Conservation (phyloP, 2,888 invertebrate species). For the Gymnocheta viridis region DNA sequence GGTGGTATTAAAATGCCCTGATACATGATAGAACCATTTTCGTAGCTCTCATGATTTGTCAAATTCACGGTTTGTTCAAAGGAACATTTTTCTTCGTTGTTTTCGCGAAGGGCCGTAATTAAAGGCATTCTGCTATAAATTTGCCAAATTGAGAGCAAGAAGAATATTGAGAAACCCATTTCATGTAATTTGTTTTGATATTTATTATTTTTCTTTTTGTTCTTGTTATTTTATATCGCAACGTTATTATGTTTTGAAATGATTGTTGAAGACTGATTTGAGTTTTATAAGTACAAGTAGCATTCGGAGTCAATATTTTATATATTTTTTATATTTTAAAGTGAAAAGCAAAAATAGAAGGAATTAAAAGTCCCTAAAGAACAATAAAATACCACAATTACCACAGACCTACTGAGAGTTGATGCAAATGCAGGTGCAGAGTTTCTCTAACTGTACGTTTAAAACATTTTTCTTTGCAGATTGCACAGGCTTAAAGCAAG, state of each 20-base stretch:
- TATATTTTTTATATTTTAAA: constrained; percentile 13
- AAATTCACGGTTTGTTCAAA: constrained; percentile 74
- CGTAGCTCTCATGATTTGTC: constrained; percentile 61
- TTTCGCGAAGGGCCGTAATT: neutral
- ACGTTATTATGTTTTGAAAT: constrained; percentile 20
- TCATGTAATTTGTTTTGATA: neutral
- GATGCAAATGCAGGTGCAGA: constrained; percentile 23
- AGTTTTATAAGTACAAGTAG: neutral
- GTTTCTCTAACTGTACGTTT: neutral
- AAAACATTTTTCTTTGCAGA: neutral
- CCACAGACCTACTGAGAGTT: constrained; percentile 18
- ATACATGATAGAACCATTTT: constrained; percentile 73
- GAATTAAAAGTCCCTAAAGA: constrained; percentile 47
- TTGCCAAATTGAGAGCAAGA: neutral
- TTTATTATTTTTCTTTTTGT: neutral
- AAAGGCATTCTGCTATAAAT: neutral
- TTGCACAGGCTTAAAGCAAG: neutral
- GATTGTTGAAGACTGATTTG: constrained; percentile 44
- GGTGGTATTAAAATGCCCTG: constrained; percentile 72
- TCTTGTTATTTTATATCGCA: constrained; percentile 4
- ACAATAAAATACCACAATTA: constrained; percentile 64
- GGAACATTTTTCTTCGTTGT: constrained; percentile 60
- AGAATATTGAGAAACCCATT: constrained; percentile 15
- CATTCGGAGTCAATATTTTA: neutral
- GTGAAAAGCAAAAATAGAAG: constrained; percentile 23